Evolutionary conservation across 2,797 vertebrate species (phyloP), one percentile per base, ranked within the genome.

Genomic region (Ciconia nigra): DNA sequence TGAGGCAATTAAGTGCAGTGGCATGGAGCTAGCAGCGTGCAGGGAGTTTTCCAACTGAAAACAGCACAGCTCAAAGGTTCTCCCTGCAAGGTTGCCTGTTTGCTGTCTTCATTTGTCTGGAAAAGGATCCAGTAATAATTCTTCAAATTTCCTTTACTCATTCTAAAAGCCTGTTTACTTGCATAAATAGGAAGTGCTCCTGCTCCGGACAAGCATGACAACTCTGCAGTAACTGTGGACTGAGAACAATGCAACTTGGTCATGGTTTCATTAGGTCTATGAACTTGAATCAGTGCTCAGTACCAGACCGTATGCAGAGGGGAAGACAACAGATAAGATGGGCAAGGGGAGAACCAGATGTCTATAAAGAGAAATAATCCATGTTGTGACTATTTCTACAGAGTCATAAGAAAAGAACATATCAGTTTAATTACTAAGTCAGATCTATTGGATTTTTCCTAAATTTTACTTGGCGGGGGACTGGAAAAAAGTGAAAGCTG

Each of bases 1-100:
- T 97, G 98, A 94, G 96, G 94, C 96, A 97, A 98, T 98, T 98
- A 98, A 96, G 67, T 61, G 90, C 97, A 97, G 97, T 90, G 91
- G 96, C 69, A 55, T 83, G 59, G 95, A 95, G 96, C 94, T 97
- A 96, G 97, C 87, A 87, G 96, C 79, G 41, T 8, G 7, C 88
- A 24, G 87, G 70, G 81, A 90, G 71, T 72, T 95, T 90, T 91
- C 88, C 19, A 2, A 59, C 89, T 79, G 92, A 85, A 96, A 94
- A 33, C 81, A 90, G 93, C 5, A 16, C 82, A 57, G 91, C 88
- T 95, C 90, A 95, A 41, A 86, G 84, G 88, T 91, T 93, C 97
- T 98, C 96, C 96, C 82, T 95, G 90, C 95, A 71, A 93, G 78
- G 84, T 13, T 94, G 83, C 84, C 92, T 93, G 55, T 80, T 95